phyloP scores from a whole-genome alignment of 2,113 vertebrate species.

The Mola mola region DNA sequence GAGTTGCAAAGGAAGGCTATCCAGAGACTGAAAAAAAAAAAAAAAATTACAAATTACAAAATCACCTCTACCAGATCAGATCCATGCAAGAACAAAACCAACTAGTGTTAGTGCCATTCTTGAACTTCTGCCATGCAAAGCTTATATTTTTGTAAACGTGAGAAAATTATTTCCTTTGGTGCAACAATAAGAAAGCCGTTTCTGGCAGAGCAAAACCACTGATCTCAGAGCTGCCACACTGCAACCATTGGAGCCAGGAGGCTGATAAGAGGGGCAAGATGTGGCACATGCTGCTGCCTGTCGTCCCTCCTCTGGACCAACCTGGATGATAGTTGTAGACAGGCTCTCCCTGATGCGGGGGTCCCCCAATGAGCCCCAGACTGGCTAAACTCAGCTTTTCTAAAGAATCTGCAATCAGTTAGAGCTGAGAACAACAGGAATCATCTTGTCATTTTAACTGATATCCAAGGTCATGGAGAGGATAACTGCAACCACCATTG shows the following conservation, averaged over 20 bases:
- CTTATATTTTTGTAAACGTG: background rate
- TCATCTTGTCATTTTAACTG: too few relatives aligned
- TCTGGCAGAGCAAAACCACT: slow-evolving; percentile 23
- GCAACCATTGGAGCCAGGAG: slow-evolving; percentile 48
- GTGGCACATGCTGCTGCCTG: slow-evolving; percentile 30
- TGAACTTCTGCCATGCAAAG: background rate
- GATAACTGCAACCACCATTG: too few relatives aligned
- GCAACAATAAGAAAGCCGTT: slow-evolving; percentile 31
- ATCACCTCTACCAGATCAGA: background rate
- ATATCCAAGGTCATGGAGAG: too few relatives aligned
- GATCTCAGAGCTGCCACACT: slow-evolving; percentile 33
- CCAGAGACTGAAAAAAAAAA: too few relatives aligned
- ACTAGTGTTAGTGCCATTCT: background rate
- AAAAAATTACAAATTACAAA: too few relatives aligned
- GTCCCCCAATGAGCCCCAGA: too few relatives aligned
- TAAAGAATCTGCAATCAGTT: too few relatives aligned
- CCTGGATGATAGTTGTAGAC: slow-evolving; percentile 27
- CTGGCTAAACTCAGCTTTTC: too few relatives aligned
- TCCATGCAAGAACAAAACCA: background rate
- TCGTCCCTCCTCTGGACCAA: slow-evolving; percentile 7
- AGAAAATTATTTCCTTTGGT: slow-evolving; percentile 46
- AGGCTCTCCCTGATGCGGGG: too few relatives aligned
- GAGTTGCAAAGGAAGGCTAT: background rate
- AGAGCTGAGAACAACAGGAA: too few relatives aligned
- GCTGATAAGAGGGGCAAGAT: slow-evolving; percentile 56